Evolutionary conservation across 2,797 vertebrate species (phyloP).

Genomic region (Xenopus petersii): DNA sequence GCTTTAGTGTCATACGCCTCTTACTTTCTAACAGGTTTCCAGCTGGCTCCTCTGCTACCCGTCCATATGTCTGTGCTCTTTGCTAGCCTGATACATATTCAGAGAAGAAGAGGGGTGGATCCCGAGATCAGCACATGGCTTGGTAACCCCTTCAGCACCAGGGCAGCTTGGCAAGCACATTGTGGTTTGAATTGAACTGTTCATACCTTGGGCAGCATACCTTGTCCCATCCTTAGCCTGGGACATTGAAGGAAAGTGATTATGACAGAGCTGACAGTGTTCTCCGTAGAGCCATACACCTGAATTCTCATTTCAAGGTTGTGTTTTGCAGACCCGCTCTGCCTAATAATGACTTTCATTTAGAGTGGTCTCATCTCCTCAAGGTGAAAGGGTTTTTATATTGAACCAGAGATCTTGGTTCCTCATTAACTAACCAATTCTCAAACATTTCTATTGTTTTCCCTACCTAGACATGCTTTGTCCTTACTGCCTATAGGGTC

Average conservation of each 20-base stretch:
- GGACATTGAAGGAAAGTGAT: background rate
- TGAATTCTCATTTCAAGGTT: background rate
- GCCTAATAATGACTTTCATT: constrained; percentile 6
- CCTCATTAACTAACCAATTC: constrained; percentile 4
- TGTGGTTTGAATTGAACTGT: too few relatives aligned
- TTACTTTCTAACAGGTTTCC: constrained; percentile 36
- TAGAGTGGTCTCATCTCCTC: constrained; percentile 5
- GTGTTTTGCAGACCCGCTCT: background rate
- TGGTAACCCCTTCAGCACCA: constrained; percentile 21
- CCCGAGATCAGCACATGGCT: background rate
- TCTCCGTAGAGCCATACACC: background rate
- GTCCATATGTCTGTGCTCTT: constrained; percentile 27
- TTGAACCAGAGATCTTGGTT: background rate
- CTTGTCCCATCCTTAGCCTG: too few relatives aligned
- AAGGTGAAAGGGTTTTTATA: constrained; percentile 16
- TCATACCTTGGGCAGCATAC: too few relatives aligned
- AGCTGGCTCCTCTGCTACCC: constrained; percentile 16
- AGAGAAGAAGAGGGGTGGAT: background rate
- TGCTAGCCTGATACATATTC: constrained; percentile 36
- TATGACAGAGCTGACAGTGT: background rate
- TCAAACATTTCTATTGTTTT: background rate
- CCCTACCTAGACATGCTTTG: constrained; percentile 4
- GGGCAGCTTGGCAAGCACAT: background rate
- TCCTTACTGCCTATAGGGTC: background rate
- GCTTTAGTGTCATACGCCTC: constrained; percentile 22